Evolutionary conservation across 2,113 vertebrate genomes (phyloP).

Genomic region (Neodontobutis hainanensis): DNA sequence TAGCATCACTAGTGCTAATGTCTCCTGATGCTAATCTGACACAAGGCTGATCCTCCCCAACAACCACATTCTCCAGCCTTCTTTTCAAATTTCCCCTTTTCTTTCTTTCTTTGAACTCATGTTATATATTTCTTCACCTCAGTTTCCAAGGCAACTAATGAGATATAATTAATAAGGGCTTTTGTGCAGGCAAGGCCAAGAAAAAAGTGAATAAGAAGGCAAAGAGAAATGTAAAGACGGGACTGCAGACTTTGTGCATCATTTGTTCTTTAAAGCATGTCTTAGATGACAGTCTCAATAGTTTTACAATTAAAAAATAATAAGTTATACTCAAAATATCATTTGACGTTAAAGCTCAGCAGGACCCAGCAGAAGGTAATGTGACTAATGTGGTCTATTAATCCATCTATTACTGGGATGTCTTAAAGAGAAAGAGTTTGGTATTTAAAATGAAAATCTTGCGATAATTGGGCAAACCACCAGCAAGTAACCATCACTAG

Average conservation of each 20-base stretch:
- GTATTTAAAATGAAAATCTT: too few species aligned
- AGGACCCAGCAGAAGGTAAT: too few species aligned
- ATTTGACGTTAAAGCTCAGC: too few species aligned
- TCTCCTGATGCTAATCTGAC: constrained; percentile 83
- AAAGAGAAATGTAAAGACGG: constrained; percentile 60
- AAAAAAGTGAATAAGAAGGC: constrained; percentile 66
- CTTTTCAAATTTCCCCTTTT: constrained; percentile 27
- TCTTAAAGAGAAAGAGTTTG: too few species aligned
- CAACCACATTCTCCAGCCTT: constrained; percentile 62
- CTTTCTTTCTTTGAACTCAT: constrained; percentile 50
- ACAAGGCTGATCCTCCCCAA: constrained; percentile 72
- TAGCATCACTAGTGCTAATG: constrained; percentile 77
- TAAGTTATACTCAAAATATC: too few species aligned
- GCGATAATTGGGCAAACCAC: too few species aligned
- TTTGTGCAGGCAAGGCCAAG: constrained; percentile 67
- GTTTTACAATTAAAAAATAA: too few species aligned
- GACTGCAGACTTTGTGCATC: constrained; percentile 52
- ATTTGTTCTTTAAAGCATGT: constrained; percentile 48
- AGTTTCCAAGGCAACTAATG: constrained; percentile 85
- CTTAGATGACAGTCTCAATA: constrained; percentile 29
- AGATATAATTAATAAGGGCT: constrained; percentile 83
- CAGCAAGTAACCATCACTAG: too few species aligned
- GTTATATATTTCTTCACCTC: constrained; percentile 73
- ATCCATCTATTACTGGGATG: too few species aligned
- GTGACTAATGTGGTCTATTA: too few species aligned